A percentile compares a stretch with the other conserved stretches of the same genome.
Conservation (phyloP, 2,113 vertebrate species). For the Bujurquina vittata region DNA sequence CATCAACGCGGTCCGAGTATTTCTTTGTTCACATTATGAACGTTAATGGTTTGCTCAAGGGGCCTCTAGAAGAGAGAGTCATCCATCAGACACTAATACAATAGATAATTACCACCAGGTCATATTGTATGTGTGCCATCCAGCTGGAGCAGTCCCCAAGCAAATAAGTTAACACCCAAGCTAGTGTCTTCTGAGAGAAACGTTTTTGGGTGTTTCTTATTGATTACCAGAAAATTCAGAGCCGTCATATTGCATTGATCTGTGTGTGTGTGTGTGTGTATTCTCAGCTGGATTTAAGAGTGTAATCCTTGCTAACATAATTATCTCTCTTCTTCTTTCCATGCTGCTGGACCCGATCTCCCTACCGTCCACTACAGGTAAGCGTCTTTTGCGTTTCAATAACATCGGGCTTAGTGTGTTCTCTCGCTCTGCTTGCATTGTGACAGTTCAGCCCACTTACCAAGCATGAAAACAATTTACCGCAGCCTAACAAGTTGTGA, state of each 20-base stretch:
- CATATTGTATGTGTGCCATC: background rate
- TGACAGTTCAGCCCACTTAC: constrained; percentile 24
- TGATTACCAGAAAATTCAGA: background rate
- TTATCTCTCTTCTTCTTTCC: constrained; percentile 27
- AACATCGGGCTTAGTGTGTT: background rate
- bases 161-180: background rate
- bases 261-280: background rate
- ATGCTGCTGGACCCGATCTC: constrained; percentile 23
- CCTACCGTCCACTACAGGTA: constrained; percentile 48
- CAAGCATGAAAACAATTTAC: constrained; percentile 68
- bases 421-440: background rate
- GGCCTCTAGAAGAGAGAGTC: constrained; percentile 33
- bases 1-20: background rate
- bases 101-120: constrained; percentile 39
- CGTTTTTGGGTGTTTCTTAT: background rate
- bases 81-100: constrained; percentile 38
- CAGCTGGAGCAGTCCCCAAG: background rate
- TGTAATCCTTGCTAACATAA: constrained; percentile 30
- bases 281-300: constrained; percentile 9
- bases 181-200: background rate
- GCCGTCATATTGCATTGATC: background rate
- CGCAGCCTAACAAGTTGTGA: constrained; percentile 63
- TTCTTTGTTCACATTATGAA: constrained; percentile 25
- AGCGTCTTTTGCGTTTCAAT: constrained; percentile 38
- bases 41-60: constrained; percentile 41